A percentile compares a stretch with the other conserved stretches of the same genome.
Conservation (phyloP, 2,797 vertebrate species). For the Lepidocolaptes lacrymiger region DNA sequence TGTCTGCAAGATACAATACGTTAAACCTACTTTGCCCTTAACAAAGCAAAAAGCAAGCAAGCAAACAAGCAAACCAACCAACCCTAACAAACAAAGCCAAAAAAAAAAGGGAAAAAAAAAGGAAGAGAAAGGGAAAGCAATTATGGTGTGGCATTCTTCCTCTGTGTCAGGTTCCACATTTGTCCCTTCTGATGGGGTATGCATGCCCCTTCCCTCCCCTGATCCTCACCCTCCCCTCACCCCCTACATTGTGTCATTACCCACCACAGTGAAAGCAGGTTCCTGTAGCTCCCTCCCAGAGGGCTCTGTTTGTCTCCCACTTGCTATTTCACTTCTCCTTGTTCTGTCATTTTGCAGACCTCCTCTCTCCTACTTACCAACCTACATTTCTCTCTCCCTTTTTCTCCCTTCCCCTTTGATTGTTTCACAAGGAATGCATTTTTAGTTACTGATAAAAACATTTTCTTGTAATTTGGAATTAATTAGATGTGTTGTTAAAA, state of each 20-base stretch:
- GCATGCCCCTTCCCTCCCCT: neutral
- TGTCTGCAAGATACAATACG: neutral
- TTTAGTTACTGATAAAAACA: neutral
- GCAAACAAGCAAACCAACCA: too few species aligned
- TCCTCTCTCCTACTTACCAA: neutral
- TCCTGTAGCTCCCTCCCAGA: neutral
- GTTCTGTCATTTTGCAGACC: neutral
- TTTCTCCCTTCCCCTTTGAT: neutral
- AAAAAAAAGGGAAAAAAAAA: too few species aligned
- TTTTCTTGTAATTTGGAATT: neutral
- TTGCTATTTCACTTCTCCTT: neutral
- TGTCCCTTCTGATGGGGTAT: neutral
- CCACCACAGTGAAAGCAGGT: neutral
- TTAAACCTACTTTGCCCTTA: neutral
- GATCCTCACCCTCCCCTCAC: neutral
- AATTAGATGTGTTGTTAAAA: neutral
- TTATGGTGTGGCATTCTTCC: neutral
- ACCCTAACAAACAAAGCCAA: too few species aligned
- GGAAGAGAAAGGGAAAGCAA: neutral
- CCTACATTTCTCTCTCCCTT: neutral
- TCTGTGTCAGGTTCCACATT: neutral
- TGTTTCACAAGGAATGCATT: neutral
- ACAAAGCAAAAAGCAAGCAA: neutral
- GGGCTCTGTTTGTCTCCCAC: neutral
- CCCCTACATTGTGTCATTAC: neutral